Conservation (phyloP, 2,113 vertebrate species). For the Hiodon tergisus region DNA sequence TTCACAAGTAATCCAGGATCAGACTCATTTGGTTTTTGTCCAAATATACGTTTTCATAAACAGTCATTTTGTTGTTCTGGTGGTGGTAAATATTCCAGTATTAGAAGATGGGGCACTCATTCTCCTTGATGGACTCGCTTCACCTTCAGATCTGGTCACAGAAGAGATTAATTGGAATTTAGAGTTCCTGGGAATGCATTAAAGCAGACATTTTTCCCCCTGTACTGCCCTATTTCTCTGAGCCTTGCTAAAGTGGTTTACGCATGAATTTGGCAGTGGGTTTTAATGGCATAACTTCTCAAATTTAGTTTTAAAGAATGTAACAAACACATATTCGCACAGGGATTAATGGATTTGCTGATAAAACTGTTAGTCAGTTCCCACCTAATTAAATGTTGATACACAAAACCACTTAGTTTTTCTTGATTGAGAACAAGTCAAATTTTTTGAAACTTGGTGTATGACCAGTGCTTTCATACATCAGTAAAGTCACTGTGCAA, state of each 20-base stretch:
- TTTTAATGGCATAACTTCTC: neutral
- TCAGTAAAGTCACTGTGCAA: too few species aligned
- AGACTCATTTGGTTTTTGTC: constrained; percentile 22
- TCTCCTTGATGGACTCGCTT: neutral
- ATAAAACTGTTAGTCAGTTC: too few species aligned
- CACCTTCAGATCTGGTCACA: neutral
- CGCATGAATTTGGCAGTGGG: neutral
- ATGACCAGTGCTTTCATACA: too few species aligned
- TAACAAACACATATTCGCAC: too few species aligned
- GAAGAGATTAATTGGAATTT: neutral
- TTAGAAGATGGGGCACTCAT: neutral
- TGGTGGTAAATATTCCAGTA: neutral
- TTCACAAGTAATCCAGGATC: constrained; percentile 29
- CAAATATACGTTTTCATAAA: constrained; percentile 18
- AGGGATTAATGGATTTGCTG: too few species aligned
- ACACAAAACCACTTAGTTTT: too few species aligned
- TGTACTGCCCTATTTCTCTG: neutral
- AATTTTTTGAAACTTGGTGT: too few species aligned
- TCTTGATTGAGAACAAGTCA: too few species aligned
- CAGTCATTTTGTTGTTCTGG: constrained; percentile 5
- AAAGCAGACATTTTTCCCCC: neutral
- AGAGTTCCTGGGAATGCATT: neutral
- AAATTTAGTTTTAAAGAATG: too few species aligned
- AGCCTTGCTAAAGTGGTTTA: neutral
- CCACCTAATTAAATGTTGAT: too few species aligned